A percentile compares a stretch with the other conserved stretches of the same genome.
Evolutionary conservation across 1,140 invertebrate species (phyloP).

Genomic region (Neodiprion fabricii): DNA sequence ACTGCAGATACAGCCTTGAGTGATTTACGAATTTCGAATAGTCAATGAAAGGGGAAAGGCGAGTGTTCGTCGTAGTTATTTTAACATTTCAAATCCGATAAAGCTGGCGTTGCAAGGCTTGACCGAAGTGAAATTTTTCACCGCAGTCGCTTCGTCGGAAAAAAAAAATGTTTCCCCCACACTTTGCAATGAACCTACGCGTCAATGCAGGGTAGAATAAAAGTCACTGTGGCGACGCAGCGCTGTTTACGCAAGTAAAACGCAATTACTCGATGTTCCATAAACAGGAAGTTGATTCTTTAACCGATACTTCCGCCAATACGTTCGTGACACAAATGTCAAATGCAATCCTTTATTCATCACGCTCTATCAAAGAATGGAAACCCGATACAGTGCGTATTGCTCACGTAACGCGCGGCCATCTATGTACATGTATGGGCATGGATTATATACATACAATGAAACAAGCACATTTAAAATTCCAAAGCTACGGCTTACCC

Average conservation of each 20-base stretch:
- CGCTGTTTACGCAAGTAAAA: background rate
- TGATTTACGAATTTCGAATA: background rate
- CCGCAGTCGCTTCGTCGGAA: too few relatives aligned
- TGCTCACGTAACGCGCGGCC: background rate
- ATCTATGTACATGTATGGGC: background rate
- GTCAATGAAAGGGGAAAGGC: too few relatives aligned
- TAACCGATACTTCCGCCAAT: conserved; percentile 1
- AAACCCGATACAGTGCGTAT: background rate
- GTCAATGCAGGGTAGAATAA: too few relatives aligned
- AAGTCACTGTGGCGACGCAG: background rate
- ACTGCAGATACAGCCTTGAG: background rate
- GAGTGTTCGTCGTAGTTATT: too few relatives aligned
- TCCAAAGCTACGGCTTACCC: background rate
- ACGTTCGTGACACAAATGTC: conserved; percentile 1
- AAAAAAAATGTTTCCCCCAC: too few relatives aligned
- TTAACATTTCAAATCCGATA: too few relatives aligned
- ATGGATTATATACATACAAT: background rate
- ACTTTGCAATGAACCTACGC: too few relatives aligned
- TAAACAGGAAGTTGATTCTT: background rate
- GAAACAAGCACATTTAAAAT: background rate
- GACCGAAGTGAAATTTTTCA: too few relatives aligned
- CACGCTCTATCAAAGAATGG: background rate
- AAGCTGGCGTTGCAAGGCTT: too few relatives aligned
- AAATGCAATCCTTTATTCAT: background rate
- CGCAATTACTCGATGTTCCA: background rate